phyloP scores from a whole-genome alignment of 2,797 vertebrate species.

The Gadopsis bispinosus region DNA sequence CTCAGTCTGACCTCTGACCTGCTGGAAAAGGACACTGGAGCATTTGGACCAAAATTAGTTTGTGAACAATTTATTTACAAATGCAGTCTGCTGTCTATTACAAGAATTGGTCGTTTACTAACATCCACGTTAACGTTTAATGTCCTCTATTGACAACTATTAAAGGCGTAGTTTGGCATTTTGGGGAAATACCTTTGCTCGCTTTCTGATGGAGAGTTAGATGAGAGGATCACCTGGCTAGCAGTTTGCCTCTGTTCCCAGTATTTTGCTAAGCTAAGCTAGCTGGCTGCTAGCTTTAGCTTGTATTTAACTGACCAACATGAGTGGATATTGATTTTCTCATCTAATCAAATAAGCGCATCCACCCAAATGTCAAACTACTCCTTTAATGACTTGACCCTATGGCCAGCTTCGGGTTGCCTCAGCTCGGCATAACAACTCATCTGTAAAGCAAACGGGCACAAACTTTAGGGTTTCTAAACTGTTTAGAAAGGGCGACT shows the following conservation, averaged over 20 bases:
- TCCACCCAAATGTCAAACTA: not conserved
- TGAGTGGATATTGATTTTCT: not conserved
- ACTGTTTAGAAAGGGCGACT: slow-evolving; percentile 12
- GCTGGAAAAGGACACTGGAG: not conserved
- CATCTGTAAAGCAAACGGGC: not conserved
- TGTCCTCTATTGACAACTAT: not conserved
- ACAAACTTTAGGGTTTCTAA: not conserved
- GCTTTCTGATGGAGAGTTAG: not conserved
- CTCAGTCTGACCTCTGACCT: not conserved
- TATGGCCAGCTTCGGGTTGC: not conserved
- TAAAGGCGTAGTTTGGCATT: not conserved
- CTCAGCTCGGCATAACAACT: no score
- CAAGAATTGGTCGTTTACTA: not conserved
- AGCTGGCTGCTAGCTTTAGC: not conserved
- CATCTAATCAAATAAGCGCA: not conserved
- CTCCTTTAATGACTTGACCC: not conserved
- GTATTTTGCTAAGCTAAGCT: slow-evolving; percentile 4
- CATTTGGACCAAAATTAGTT: not conserved
- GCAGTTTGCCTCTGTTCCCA: not conserved
- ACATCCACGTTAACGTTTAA: not conserved
- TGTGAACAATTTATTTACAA: not conserved
- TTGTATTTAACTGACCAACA: not conserved
- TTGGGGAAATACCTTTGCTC: not conserved
- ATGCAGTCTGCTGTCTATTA: not conserved
- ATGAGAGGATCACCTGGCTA: not conserved